Evolutionary conservation across 2,888 invertebrate genomes (phyloP).

Genomic region (Cheilosia pagana): DNA sequence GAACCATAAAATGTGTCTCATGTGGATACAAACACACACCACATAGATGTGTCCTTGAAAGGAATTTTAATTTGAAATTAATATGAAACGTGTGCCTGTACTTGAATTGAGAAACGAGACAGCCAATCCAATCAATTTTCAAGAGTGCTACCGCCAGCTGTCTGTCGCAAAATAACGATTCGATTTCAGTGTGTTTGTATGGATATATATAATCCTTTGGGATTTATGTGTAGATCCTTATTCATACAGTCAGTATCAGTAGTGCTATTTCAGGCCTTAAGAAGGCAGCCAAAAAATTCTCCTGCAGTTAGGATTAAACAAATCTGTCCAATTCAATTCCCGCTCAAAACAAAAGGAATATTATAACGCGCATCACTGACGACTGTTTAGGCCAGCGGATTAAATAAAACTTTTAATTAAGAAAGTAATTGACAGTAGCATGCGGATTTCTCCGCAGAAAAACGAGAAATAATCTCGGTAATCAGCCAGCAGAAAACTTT

Average conservation of each 20-base stretch:
- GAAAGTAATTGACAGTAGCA: conserved; percentile 50
- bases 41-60: conserved; percentile 38
- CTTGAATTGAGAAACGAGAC: conserved; percentile 1
- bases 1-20: conserved; percentile 14
- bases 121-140: conserved; percentile 51
- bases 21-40: neutral
- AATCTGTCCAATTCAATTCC: conserved; percentile 9
- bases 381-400: neutral
- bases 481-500: conserved; percentile 34
- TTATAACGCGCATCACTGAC: neutral
- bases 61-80: conserved; percentile 62
- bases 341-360: neutral
- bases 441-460: conserved; percentile 5
- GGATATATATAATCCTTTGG: conserved; percentile 8
- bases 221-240: conserved; percentile 18
- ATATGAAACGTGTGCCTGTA: conserved; percentile 34
- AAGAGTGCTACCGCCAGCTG: conserved; percentile 16
- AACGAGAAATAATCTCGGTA: conserved; percentile 14
- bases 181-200: neutral
- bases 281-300: neutral
- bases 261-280: neutral
- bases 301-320: neutral
- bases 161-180: conserved; percentile 18
- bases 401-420: conserved; percentile 50
- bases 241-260: neutral